Base-by-base conservation (phyloP, 1,140 invertebrate genomes). In the Drosophila setifemur region DNA sequence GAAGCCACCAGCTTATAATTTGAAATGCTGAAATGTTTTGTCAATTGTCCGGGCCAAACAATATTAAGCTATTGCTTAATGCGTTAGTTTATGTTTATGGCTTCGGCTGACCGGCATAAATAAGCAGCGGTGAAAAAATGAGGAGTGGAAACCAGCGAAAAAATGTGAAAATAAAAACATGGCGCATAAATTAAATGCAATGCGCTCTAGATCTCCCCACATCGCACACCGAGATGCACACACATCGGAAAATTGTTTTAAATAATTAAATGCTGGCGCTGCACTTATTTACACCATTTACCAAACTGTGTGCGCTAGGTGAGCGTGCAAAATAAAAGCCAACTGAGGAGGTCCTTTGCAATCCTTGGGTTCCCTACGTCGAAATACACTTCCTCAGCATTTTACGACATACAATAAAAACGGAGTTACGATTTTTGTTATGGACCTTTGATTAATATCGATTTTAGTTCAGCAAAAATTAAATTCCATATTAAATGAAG, bases 191-290 rank as follows among this genome's bases (percentile, higher is more conserved):
- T 74, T 75, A 74, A 43, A 45, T 26, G 50, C 25, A 73, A 42
- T 28, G 33, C 33, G 25, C 68, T 64, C 50, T 64, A 43, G 68
- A 64, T 50, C 55, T 23, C 47, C 19, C 28, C 31, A 35, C 52
- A 35, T 19, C 9, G 26, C 37, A 47, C 44, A 61, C 28, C 26
- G n/a, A 12, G 26, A 21, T 16, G 35, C 48, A 28, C 45, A 67
- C 47, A 53, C 49, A 40, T 50, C 18, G 33, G 16, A 16, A 49
- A 70, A 75, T 60, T 39, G 54, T 64, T 76, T 77, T 76, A 52
- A 76, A 76, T 76, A 77, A 64, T 77, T 76, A 71, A 76, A 76
- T 76, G 45, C 44, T 33, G 50, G 35, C 31, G 16, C 21, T 72
- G 44, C 66, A 49, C 66, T 70, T 40, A 53, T 47, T 61, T 71